phyloP scores from a whole-genome alignment of 2,888 invertebrate genomes.

The Heliconius charithonia region DNA sequence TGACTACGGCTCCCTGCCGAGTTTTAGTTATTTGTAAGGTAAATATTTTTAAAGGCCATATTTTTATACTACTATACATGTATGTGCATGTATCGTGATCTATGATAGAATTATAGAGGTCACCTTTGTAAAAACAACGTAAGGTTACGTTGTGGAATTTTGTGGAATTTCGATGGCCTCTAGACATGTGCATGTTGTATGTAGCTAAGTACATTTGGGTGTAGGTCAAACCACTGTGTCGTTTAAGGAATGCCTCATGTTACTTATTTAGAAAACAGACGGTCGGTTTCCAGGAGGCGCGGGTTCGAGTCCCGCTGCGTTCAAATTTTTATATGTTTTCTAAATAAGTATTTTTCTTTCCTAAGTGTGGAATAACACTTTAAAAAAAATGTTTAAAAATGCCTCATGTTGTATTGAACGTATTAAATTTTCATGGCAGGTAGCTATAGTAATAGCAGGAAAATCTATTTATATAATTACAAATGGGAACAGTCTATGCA shows the following conservation, averaged over 20 bases:
- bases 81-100: not conserved
- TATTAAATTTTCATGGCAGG: not conserved
- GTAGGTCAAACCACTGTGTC: constrained; percentile 3
- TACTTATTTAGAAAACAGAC: no score
- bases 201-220: not conserved
- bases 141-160: not conserved
- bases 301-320: no score
- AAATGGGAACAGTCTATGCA: no score
- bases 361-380: no score
- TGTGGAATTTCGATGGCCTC: constrained; percentile 7
- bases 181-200: not conserved
- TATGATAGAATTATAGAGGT: constrained; percentile 4
- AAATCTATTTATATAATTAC: no score
- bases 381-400: no score
- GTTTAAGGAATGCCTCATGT: not conserved
- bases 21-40: not conserved
- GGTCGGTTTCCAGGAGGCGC: no score
- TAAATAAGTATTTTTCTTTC: no score
- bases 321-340: no score
- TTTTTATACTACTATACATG: not conserved
- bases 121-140: not conserved
- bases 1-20: no score
- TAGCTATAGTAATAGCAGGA: no score
- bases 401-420: not conserved
- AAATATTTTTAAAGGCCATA: not conserved